Evolutionary conservation across 2,797 vertebrate genomes (phyloP).

Genomic region (Rhinella marina): DNA sequence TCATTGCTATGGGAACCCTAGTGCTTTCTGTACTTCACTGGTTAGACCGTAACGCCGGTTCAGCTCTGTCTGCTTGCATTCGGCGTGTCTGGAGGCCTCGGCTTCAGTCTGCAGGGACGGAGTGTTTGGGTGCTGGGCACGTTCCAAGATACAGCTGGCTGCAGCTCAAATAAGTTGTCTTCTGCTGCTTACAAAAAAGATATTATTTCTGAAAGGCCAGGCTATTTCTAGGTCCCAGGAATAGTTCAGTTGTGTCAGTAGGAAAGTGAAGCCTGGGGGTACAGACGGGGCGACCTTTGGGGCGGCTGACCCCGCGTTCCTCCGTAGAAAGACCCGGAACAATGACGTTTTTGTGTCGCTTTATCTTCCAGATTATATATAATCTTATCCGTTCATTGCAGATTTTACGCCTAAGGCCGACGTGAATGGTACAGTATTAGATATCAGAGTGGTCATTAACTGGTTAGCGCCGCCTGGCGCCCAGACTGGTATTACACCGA

Average conservation of each 20-base stretch:
- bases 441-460: neutral
- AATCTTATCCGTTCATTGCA: conserved; percentile 20
- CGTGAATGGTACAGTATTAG: too few relatives aligned
- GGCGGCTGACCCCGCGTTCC: neutral
- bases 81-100: neutral
- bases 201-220: neutral
- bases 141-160: neutral
- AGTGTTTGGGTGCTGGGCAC: conserved; percentile 13
- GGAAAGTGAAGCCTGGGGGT: conserved; percentile 26
- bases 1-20: neutral
- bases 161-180: conserved; percentile 5
- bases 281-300: conserved; percentile 26
- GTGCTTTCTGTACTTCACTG: neutral
- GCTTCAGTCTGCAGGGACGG: neutral
- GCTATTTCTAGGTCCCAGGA: conserved; percentile 2
- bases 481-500: too few relatives aligned
- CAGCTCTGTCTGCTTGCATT: neutral
- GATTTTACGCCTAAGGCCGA: neutral
- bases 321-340: too few relatives aligned
- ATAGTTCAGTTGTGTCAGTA: neutral
- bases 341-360: neutral
- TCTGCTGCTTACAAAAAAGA: neutral
- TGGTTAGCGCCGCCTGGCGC: neutral
- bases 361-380: conserved; percentile 15
- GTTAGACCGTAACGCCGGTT: neutral